Conservation (phyloP, 30 jellyfish, hydroid and myxozoan genomes). For the Chrysaora quinquecirrha region DNA sequence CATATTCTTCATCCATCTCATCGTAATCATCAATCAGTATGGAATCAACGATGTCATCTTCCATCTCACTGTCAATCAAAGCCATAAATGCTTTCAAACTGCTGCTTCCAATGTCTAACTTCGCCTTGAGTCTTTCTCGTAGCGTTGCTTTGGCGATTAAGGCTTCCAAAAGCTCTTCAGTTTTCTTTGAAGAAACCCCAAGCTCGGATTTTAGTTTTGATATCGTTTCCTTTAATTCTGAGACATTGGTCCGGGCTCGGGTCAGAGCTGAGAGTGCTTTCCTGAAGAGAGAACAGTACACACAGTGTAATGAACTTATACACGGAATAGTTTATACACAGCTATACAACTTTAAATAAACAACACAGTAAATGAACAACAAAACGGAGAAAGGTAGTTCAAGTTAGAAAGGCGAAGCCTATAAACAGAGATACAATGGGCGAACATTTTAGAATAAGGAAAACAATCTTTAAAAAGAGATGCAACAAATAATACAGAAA, state of each 20-base stretch:
- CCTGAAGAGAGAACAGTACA: conserved; percentile 4
- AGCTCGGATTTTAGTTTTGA: conserved; percentile 58
- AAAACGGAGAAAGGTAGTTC: too few species aligned
- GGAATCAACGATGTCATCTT: conserved; percentile 63
- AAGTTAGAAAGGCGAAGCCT: too few species aligned
- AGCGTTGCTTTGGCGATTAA: conserved; percentile 70
- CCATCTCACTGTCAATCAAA: conserved; percentile 83
- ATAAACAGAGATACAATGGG: too few species aligned
- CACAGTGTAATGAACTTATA: too few species aligned
- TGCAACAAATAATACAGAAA: too few species aligned
- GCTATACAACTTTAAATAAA: too few species aligned
- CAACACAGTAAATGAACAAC: too few species aligned
- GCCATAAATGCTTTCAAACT: conserved; percentile 81
- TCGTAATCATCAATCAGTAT: conserved; percentile 75
- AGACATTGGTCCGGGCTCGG: conserved; percentile 53
- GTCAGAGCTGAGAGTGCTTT: conserved; percentile 60
- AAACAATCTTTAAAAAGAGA: too few species aligned
- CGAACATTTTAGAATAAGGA: too few species aligned
- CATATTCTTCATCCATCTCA: conserved; percentile 89
- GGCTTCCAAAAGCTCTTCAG: conserved; percentile 44
- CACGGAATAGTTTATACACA: too few species aligned
- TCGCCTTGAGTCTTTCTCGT: conserved; percentile 65
- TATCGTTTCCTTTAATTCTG: conserved; percentile 51
- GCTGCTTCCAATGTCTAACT: conserved; percentile 57
- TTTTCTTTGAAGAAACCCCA: conserved; percentile 35